Conservation (phyloP, 2,113 vertebrate species). For the Myxocyprinus asiaticus region DNA sequence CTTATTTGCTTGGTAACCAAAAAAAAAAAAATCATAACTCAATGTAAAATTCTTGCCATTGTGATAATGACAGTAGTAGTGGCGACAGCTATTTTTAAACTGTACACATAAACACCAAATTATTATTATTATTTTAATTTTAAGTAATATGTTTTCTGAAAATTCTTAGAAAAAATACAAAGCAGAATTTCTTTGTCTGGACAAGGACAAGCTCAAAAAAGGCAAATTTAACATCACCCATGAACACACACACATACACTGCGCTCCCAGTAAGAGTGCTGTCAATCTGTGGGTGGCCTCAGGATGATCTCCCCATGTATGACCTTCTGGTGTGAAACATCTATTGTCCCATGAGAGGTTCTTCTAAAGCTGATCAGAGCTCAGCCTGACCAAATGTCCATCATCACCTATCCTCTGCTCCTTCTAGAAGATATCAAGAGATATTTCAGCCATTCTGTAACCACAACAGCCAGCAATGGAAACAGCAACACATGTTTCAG, state of each 20-base stretch:
- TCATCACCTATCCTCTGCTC: slow-evolving; percentile 7
- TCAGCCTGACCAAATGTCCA: slow-evolving; percentile 45
- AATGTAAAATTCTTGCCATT: too few relatives aligned
- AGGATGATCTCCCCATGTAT: slow-evolving; percentile 32
- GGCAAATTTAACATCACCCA: neutral
- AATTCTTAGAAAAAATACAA: too few relatives aligned
- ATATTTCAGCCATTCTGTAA: slow-evolving; percentile 33
- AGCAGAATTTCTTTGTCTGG: too few relatives aligned
- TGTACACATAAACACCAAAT: too few relatives aligned
- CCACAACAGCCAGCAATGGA: slow-evolving; percentile 41
- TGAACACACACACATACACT: neutral
- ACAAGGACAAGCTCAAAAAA: too few relatives aligned
- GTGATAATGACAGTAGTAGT: too few relatives aligned
- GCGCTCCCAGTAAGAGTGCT: neutral
- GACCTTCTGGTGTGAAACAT: slow-evolving; percentile 49
- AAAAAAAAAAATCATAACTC: too few relatives aligned
- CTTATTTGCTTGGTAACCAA: too few relatives aligned
- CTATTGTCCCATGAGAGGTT: slow-evolving; percentile 55
- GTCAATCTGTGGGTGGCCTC: slow-evolving; percentile 43
- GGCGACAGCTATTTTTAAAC: too few relatives aligned
- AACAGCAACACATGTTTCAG: slow-evolving; percentile 36
- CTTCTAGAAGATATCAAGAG: slow-evolving; percentile 30
- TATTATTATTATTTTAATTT: too few relatives aligned
- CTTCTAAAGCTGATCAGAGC: slow-evolving; percentile 66
- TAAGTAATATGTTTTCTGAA: too few relatives aligned